Base-by-base conservation (phyloP, 2,113 vertebrate species). In the Macrotus californicus region DNA sequence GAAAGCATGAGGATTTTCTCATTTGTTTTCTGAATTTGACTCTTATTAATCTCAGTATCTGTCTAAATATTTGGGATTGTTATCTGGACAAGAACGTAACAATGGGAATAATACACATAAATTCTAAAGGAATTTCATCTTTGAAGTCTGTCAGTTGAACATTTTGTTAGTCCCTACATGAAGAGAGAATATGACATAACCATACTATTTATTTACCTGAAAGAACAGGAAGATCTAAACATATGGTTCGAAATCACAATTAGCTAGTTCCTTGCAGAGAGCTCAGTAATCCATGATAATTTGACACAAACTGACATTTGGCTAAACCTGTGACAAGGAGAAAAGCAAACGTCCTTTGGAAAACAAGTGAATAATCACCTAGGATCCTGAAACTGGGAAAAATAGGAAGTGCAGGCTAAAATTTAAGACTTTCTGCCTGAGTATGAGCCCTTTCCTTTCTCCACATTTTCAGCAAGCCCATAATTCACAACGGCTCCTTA, bases 291-390 rank as follows among this genome's bases (percentile, higher is more conserved):
- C 88, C 66, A 92, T 90, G 36, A 94, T 88, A 96, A 92, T 82
- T 94, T 93, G 70, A 95, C 89, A 92, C 61, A 89, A 83, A 81
- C n/a, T 96, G 75, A 67, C 87, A 93, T 76, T 92, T 93, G 87
- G 70, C 34, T 93, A 93, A 95, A 90, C 43, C 66, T 76, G 22
- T 94, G 70, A 90, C 52, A 76, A 96, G 50, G 6, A 41, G 50
- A 85, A 89, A 67, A 92, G 34, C 15, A 86, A 72, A 50, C 82
- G 81, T 89, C 79, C 52, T 76, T 22, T 87, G 70, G 66, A 75
- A 94, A 92, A 94, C 66, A 84, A 95, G 11, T 84, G 31, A 92
- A 77, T 93, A 89, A 66, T 92, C 50, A 72, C 61, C 10, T 69
- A 66, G 10, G 1, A 82, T 84, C 18, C 10, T 52, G 48, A 90